Percentiles rank a stretch among this genome's conserved stretches.
Evolutionary conservation across 2,888 invertebrate genomes (phyloP).

Genomic region (Tanytarsus gracilentus): DNA sequence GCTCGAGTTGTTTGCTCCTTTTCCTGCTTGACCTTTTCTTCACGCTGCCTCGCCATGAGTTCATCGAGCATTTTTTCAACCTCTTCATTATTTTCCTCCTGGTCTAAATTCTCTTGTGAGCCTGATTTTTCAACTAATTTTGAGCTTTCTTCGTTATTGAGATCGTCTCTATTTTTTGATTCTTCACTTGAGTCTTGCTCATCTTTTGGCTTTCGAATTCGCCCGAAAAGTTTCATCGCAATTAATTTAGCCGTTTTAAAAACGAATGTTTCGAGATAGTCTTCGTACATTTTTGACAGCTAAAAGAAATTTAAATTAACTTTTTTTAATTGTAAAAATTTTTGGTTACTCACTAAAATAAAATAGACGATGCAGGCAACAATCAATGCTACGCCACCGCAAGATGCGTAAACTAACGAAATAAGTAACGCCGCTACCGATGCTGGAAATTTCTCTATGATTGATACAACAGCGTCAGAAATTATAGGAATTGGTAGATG

Average conservation of each 20-base stretch:
- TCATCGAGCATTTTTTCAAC: constrained; percentile 31
- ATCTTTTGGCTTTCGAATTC: constrained; percentile 22
- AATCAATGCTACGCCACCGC: constrained; percentile 63
- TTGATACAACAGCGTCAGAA: constrained; percentile 48
- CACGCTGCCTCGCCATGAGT: constrained; percentile 30
- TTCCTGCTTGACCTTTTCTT: constrained; percentile 32
- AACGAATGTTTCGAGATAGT: constrained; percentile 52
- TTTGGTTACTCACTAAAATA: constrained; percentile 48
- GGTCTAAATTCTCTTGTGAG: not conserved
- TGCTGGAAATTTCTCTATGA: constrained; percentile 59
- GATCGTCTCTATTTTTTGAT: constrained; percentile 6
- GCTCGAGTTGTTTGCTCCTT: constrained; percentile 32
- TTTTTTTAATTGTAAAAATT: not conserved
- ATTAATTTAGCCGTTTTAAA: constrained; percentile 43
- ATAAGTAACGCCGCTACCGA: constrained; percentile 56
- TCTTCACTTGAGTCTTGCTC: not conserved
- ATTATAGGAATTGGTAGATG: constrained; percentile 32
- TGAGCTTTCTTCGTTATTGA: not conserved
- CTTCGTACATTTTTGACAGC: constrained; percentile 60
- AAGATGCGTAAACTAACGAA: constrained; percentile 55
- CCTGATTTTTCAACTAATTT: constrained; percentile 3
- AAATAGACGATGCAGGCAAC: constrained; percentile 60
- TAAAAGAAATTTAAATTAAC: constrained; percentile 42
- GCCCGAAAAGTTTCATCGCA: constrained; percentile 33
- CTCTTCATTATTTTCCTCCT: constrained; percentile 1